A percentile compares a stretch with the other conserved stretches of the same genome.
phyloP scores from a whole-genome alignment of 2,888 invertebrate species.

The Chaetoderma sp. region DNA sequence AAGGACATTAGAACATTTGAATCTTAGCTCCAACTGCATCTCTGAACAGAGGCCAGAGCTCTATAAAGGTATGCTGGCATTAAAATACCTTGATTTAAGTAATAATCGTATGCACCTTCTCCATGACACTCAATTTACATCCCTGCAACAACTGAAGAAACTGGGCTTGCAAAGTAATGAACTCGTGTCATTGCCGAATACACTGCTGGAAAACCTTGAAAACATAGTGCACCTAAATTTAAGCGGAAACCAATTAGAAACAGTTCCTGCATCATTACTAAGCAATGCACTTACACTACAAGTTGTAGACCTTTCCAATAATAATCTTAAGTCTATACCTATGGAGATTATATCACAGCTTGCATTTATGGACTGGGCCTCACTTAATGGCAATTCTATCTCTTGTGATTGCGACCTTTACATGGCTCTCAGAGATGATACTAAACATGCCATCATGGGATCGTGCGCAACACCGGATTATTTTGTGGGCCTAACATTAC shows the following conservation, averaged over 20 bases:
- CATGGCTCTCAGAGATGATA: constrained; percentile 8
- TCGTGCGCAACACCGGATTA: constrained; percentile 15
- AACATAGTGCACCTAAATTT: too few relatives aligned
- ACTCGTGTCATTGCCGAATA: too few relatives aligned
- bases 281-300: too few relatives aligned
- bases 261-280: too few relatives aligned
- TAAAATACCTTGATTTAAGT: constrained; percentile 24
- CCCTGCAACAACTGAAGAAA: constrained; percentile 16
- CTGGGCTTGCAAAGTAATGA: too few relatives aligned
- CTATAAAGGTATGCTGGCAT: constrained; percentile 4
- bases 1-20: constrained; percentile 14
- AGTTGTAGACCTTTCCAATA: constrained; percentile 26
- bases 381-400: constrained; percentile 20
- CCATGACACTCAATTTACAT: constrained; percentile 10
- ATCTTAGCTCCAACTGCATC: constrained; percentile 22
- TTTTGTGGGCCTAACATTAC: constrained; percentile 6
- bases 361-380: constrained; percentile 13
- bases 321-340: constrained; percentile 18
- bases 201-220: too few relatives aligned
- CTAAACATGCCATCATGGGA: constrained; percentile 15
- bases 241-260: too few relatives aligned
- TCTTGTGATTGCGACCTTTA: constrained; percentile 29
- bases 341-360: constrained; percentile 14
- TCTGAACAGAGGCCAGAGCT: constrained; percentile 1
- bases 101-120: constrained; percentile 24